Conservation (phyloP, 2,113 vertebrate genomes). For the Ageneiosus marmoratus region DNA sequence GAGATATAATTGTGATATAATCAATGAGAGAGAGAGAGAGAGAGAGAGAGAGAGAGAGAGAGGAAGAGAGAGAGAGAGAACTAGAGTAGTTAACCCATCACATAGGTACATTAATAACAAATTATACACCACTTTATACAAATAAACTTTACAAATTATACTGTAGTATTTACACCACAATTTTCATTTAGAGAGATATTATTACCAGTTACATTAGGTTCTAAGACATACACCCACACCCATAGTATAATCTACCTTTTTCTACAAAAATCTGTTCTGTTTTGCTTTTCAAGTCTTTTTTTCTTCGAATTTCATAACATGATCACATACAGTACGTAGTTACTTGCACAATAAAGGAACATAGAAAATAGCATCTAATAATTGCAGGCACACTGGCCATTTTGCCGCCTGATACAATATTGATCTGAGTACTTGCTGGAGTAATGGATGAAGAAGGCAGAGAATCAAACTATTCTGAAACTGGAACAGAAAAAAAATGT, state of each 20-base stretch:
- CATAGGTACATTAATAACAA: background rate
- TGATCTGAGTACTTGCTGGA: constrained; percentile 62
- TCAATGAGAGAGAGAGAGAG: background rate
- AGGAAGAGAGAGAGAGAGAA: background rate
- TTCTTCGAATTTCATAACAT: background rate
- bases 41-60: background rate
- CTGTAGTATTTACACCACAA: background rate
- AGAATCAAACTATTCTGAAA: constrained; percentile 30
- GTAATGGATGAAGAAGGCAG: constrained; percentile 56
- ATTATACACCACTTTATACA: background rate
- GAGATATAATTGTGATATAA: no score
- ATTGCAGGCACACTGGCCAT: constrained; percentile 62
- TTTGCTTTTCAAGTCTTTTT: constrained; percentile 37
- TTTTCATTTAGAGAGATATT: constrained; percentile 43
- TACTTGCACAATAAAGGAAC: constrained; percentile 44
- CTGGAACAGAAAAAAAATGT: constrained; percentile 23
- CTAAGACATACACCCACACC: background rate
- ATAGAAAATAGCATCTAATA: constrained; percentile 56
- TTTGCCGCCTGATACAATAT: constrained; percentile 71
- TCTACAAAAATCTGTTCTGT: background rate
- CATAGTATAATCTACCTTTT: background rate
- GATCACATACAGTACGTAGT: constrained; percentile 53
- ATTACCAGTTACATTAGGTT: background rate
- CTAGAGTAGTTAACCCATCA: background rate
- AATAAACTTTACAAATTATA: background rate